Evolutionary conservation across 2,888 invertebrate species (phyloP).

Genomic region (Drosophila parthenogenetica): DNA sequence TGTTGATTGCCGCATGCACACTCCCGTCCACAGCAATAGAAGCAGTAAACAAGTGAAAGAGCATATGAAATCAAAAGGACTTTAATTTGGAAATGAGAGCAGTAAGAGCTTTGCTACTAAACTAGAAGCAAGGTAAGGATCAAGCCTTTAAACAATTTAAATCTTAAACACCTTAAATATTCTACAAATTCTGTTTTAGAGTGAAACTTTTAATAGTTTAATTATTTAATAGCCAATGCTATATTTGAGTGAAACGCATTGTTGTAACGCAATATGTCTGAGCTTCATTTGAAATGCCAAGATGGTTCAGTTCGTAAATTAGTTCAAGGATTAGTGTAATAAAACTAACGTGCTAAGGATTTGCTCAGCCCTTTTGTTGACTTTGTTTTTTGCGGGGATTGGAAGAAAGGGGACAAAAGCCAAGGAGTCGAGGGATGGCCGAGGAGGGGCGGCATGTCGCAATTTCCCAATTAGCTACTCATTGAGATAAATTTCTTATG

Average conservation of each 20-base stretch:
- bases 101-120: neutral
- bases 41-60: neutral
- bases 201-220: neutral
- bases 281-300: conserved; percentile 51
- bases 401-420: conserved; percentile 1
- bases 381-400: conserved; percentile 28
- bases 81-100: neutral
- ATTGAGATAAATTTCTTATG: conserved; percentile 82
- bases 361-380: conserved; percentile 68
- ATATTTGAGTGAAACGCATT: conserved; percentile 16
- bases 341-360: conserved; percentile 78
- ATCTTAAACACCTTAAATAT: too few relatives aligned
- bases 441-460: conserved; percentile 53
- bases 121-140: too few relatives aligned
- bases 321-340: conserved; percentile 81
- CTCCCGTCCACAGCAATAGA: conserved; percentile 28
- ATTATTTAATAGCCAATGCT: neutral
- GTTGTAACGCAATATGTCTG: conserved; percentile 42
- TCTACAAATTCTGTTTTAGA: too few relatives aligned
- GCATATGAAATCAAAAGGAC: neutral
- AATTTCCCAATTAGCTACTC: conserved; percentile 80
- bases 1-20: conserved; percentile 55
- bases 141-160: too few relatives aligned
- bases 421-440: conserved; percentile 1
- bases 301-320: conserved; percentile 62